Conservation (phyloP, 2,113 vertebrate species). For the Nymphicus hollandicus region DNA sequence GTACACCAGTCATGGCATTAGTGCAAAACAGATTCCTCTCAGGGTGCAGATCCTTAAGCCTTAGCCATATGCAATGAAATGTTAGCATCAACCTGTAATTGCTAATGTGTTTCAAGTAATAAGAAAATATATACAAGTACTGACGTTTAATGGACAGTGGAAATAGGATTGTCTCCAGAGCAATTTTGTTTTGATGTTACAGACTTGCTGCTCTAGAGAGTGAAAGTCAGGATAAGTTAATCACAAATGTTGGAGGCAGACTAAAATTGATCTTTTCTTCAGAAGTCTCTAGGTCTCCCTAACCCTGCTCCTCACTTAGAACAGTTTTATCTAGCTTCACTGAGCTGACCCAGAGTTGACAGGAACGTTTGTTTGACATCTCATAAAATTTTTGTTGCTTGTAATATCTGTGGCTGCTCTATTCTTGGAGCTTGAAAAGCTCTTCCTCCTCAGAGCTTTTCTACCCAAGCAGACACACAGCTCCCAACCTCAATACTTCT, state of each 20-base stretch:
- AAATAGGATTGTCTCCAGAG: neutral
- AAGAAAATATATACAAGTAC: neutral
- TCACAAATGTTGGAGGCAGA: neutral
- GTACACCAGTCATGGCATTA: neutral
- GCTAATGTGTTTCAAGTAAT: neutral
- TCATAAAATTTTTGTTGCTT: neutral
- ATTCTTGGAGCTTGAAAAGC: neutral
- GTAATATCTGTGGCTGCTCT: neutral
- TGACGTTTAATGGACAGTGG: neutral
- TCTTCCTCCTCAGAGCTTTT: neutral
- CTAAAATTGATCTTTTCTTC: neutral
- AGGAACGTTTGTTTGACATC: neutral
- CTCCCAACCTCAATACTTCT: neutral
- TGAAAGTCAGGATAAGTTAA: neutral
- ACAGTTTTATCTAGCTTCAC: neutral
- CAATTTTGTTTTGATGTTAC: neutral
- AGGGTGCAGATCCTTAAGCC: neutral
- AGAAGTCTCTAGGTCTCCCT: neutral
- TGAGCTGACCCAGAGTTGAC: neutral
- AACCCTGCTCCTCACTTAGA: neutral
- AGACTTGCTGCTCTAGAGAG: neutral
- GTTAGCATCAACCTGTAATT: neutral
- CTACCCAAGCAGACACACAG: neutral
- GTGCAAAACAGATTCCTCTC: neutral
- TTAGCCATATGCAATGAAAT: neutral